A percentile compares a stretch with the other conserved stretches of the same genome.
Conservation (phyloP, 2,113 vertebrate genomes). For the Ascaphus truei region DNA sequence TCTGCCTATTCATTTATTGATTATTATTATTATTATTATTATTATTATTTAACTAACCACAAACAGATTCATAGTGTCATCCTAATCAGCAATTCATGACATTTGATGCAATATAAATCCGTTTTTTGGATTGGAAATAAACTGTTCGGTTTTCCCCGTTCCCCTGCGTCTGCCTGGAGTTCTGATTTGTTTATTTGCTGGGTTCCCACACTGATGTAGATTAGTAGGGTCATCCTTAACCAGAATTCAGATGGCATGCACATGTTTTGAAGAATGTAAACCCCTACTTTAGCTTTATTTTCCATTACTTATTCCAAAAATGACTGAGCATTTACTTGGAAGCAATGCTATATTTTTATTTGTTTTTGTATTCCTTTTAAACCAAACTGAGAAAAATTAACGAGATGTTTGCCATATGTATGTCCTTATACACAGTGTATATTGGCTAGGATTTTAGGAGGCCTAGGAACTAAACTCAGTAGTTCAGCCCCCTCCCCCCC, state of each 20-base stretch:
- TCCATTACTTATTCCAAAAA: conserved; percentile 21
- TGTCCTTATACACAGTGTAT: not conserved
- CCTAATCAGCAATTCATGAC: not conserved
- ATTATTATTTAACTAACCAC: too few relatives aligned
- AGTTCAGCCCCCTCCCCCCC: too few relatives aligned
- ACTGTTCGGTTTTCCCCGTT: not conserved
- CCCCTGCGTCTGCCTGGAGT: too few relatives aligned
- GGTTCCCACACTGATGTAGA: conserved; percentile 14
- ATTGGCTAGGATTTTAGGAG: too few relatives aligned
- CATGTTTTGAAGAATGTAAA: conserved; percentile 12
- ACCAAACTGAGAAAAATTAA: not conserved
- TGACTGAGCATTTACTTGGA: conserved; percentile 32
- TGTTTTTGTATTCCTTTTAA: not conserved
- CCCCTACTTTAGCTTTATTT: conserved; percentile 14
- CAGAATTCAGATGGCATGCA: conserved; percentile 32
- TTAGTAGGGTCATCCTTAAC: not conserved
- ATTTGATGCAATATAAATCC: not conserved
- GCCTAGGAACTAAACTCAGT: too few relatives aligned
- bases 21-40: too few relatives aligned
- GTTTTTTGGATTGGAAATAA: not conserved
- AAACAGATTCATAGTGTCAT: not conserved
- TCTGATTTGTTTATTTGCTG: not conserved
- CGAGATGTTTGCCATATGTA: conserved; percentile 18
- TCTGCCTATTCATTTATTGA: too few relatives aligned
- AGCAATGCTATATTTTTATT: not conserved